Conservation (phyloP, 2,888 invertebrate species). For the Eilema depressum region DNA sequence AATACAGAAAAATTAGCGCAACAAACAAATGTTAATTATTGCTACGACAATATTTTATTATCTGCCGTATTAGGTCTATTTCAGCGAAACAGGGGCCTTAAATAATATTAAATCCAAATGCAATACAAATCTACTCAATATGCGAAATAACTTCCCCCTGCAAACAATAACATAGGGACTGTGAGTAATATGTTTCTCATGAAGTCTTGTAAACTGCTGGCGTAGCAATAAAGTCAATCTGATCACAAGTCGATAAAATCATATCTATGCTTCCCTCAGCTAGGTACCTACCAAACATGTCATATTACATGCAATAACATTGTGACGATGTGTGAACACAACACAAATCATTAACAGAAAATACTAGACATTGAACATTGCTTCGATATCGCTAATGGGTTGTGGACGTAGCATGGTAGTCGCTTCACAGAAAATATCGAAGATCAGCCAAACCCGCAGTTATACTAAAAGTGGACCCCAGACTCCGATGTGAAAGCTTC, state of each 20-base stretch:
- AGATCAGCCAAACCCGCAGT: too few relatives aligned
- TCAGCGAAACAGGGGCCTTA: background rate
- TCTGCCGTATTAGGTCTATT: too few relatives aligned
- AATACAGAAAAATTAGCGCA: too few relatives aligned
- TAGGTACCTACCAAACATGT: background rate
- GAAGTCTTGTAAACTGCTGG: background rate
- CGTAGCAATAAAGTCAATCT: background rate
- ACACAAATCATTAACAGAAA: too few relatives aligned
- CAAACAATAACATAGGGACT: background rate
- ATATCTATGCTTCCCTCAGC: background rate
- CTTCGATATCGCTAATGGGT: too few relatives aligned
- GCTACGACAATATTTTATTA: too few relatives aligned
- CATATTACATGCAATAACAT: background rate
- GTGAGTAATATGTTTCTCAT: background rate
- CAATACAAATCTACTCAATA: background rate
- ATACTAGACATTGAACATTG: too few relatives aligned
- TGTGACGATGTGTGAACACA: background rate
- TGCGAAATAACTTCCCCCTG: background rate
- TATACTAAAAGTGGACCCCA: too few relatives aligned
- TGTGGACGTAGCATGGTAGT: too few relatives aligned
- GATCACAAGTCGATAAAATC: background rate
- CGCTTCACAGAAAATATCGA: too few relatives aligned
- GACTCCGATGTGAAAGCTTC: too few relatives aligned
- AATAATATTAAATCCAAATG: background rate
- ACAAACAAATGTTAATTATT: too few relatives aligned